These are phyloP conservation scores for Halcyon chelicuti DNA, from an alignment of 2,797 vertebrate genomes.

Conservation along the genomic window DNA sequence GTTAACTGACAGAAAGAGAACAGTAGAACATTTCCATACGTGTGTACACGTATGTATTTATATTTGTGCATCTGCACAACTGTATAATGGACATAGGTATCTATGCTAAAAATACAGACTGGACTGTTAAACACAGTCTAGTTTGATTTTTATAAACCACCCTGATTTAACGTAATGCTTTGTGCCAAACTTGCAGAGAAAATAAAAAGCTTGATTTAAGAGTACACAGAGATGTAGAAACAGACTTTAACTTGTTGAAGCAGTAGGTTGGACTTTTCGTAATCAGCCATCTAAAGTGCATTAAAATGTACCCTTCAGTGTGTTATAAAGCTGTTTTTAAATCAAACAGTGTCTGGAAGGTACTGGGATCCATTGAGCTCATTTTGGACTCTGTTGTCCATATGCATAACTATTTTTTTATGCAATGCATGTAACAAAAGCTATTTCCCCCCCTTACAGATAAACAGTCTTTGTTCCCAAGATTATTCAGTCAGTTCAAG, in stretches of 20 bases:
- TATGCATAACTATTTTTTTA: not conserved
- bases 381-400: not conserved
- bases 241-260: not conserved
- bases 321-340: not conserved
- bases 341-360: not conserved
- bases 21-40: not conserved
- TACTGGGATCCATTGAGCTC: not conserved
- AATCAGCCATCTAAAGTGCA: not conserved
- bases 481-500: not conserved
- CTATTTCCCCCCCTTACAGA: not conserved
- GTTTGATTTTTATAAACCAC: not conserved
- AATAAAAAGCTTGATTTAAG: not conserved
- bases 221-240: not conserved
- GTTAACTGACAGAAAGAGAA: not conserved
- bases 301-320: not conserved
- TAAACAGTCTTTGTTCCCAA: not conserved
- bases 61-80: rapidly evolving
- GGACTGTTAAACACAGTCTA: not conserved
- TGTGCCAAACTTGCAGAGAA: not conserved
- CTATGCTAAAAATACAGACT: not conserved
- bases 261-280: not conserved
- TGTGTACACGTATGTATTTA: not conserved
- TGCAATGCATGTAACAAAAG: not conserved
- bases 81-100: not conserved
- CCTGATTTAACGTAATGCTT: not conserved